Base-by-base conservation (phyloP, 1,140 invertebrate species). In the Drosophila bipectinata region DNA sequence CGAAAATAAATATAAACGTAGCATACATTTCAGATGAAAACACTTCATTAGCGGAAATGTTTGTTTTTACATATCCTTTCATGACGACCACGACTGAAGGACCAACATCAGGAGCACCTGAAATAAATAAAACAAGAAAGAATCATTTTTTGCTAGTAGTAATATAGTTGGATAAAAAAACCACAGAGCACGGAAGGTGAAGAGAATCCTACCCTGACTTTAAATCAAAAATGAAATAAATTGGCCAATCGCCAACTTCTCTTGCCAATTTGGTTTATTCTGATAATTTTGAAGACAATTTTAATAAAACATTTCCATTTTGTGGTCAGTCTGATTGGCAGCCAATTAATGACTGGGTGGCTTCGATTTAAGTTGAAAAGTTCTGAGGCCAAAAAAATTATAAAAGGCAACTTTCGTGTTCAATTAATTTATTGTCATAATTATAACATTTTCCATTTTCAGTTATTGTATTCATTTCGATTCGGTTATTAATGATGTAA, bases 11-110 rank as follows among this genome's bases (percentile, higher is more conserved):
- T 47, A 62, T 71, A 54, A 54, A 37, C 14, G 32, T 45, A 34
- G 58, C 71, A 74, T 52, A 60, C 62, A 74, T 59, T 59, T 53
- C 63, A 55, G 51, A 61, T 79, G 72, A 79, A 78, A 67, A 74
- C 58, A 67, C 69, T 72, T 88, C 78, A 87, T 87, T 87, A 87
- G 78, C 49, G 78, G 28, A 51, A 34, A 76, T 71, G 74, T 61
- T 60, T 67, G 39, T 57, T 62, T 45, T 55, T 28, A 10, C 32
- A 57, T 71, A 71, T 28, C 10, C n/a, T 51, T 67, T 32, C 49
- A 72, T 52, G 3, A 37, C 2, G 34, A 37, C 62, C 47, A 10
- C 45, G 8, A 9, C 14, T 28, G 10, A 12, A 24, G 18, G 18
- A 37, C 10, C 12, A 3, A 54, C 34, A 5, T 7, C 26, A 28